Evolutionary conservation across 2,888 invertebrate species (phyloP).

Genomic region (Fissipunctia ypsillon): DNA sequence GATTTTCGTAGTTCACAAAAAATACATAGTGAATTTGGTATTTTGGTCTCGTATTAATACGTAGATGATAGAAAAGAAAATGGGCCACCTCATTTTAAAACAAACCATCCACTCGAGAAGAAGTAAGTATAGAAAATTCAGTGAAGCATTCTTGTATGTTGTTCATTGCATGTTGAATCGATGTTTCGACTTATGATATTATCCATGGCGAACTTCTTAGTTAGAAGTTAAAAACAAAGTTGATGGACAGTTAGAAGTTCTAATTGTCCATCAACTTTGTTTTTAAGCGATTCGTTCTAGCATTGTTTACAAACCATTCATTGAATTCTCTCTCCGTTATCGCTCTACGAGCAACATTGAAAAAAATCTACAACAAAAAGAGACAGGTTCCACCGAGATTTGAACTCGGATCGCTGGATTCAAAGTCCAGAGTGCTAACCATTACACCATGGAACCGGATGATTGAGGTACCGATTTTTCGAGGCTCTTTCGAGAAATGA

Average conservation of each 20-base stretch:
- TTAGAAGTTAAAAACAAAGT: too few species aligned
- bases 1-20: not conserved
- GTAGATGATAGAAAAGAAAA: not conserved
- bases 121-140: not conserved
- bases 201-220: constrained; percentile 1
- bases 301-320: constrained; percentile 29
- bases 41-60: not conserved
- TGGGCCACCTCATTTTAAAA: not conserved
- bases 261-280: not conserved
- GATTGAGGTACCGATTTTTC: constrained; percentile 24
- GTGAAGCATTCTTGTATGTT: not conserved
- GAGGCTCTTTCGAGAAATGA: constrained; percentile 46
- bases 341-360: constrained; percentile 21
- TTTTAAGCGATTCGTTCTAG: constrained; percentile 10
- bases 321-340: constrained; percentile 14
- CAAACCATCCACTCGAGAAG: not conserved
- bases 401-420: constrained; percentile 96
- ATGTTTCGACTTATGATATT: constrained; percentile 22
- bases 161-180: not conserved
- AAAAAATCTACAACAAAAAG: constrained; percentile 64
- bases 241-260: too few species aligned
- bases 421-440: constrained; percentile 96
- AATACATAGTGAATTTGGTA: not conserved
- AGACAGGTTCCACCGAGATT: constrained; percentile 94
- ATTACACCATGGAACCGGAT: constrained; percentile 94